A percentile compares a stretch with the other conserved stretches of the same genome.
Conservation (phyloP, 2,888 invertebrate genomes). For the Agrilus mali region DNA sequence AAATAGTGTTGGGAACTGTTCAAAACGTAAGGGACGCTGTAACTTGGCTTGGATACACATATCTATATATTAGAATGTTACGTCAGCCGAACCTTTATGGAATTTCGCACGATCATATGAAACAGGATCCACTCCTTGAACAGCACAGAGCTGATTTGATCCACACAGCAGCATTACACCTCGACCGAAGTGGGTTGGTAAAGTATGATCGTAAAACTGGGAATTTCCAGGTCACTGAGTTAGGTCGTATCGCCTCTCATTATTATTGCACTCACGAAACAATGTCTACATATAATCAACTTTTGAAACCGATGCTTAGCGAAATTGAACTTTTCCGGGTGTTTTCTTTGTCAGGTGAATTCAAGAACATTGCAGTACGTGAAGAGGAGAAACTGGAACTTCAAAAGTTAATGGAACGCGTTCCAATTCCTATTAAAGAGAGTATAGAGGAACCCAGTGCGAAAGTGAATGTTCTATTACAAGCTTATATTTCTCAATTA, state of each 20-base stretch:
- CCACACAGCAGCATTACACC: slow-evolving; percentile 81
- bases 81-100: slow-evolving; percentile 84
- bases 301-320: slow-evolving; percentile 89
- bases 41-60: slow-evolving; percentile 92
- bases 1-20: slow-evolving; percentile 91
- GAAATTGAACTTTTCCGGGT: slow-evolving; percentile 96
- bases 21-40: slow-evolving; percentile 79
- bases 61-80: slow-evolving; percentile 91
- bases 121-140: slow-evolving; percentile 77
- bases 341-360: slow-evolving; percentile 97
- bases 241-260: slow-evolving; percentile 96
- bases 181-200: slow-evolving; percentile 89
- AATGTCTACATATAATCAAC: slow-evolving; percentile 92
- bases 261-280: slow-evolving; percentile 97
- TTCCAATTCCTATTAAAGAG: slow-evolving; percentile 98
- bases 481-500: slow-evolving; percentile 96
- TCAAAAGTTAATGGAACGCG: slow-evolving; percentile 85
- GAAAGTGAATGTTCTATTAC: slow-evolving; percentile 88
- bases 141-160: slow-evolving; percentile 86
- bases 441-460: slow-evolving; percentile 96
- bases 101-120: slow-evolving; percentile 62
- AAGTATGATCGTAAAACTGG: slow-evolving; percentile 95
- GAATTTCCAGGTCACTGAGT: slow-evolving; percentile 70
- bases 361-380: slow-evolving; percentile 81
- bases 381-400: slow-evolving; percentile 96